A percentile compares a stretch with the other conserved stretches of the same genome.
phyloP scores from a whole-genome alignment of 1,140 invertebrate species.

The Branchinecta lynchi region DNA sequence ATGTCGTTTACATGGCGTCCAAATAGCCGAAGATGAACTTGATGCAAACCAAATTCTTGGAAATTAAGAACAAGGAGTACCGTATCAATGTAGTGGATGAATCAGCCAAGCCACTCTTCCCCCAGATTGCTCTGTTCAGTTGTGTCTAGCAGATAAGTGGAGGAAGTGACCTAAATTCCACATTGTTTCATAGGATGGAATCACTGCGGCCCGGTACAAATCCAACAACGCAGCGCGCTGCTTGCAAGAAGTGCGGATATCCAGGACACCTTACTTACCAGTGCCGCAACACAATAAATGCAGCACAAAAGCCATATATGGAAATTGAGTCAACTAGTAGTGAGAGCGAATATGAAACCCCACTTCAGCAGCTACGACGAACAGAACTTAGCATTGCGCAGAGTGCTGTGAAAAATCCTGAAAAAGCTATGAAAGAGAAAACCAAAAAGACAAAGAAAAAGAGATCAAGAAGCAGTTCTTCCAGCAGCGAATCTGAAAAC shows the following conservation, averaged over 20 bases:
- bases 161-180: too few relatives aligned
- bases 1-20: too few relatives aligned
- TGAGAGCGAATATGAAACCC: conserved; percentile 65
- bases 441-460: conserved; percentile 32
- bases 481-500: conserved; percentile 11
- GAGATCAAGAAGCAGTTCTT: conserved; percentile 16
- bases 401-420: not conserved
- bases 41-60: too few relatives aligned
- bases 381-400: conserved; percentile 42
- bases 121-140: too few relatives aligned
- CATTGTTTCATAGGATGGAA: not conserved
- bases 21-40: too few relatives aligned
- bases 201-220: conserved; percentile 26
- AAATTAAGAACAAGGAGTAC: too few relatives aligned
- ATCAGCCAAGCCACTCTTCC: too few relatives aligned
- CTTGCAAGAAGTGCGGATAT: conserved; percentile 86
- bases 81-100: too few relatives aligned
- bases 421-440: conserved; percentile 38
- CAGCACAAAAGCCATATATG: conserved; percentile 62
- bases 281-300: conserved; percentile 81
- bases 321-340: conserved; percentile 92
- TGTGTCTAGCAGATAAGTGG: too few relatives aligned
- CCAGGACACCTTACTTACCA: conserved; percentile 90
- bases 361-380: conserved; percentile 57
- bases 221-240: conserved; percentile 54